phyloP scores from a whole-genome alignment of 1,140 invertebrate species.

The Varroa destructor region DNA sequence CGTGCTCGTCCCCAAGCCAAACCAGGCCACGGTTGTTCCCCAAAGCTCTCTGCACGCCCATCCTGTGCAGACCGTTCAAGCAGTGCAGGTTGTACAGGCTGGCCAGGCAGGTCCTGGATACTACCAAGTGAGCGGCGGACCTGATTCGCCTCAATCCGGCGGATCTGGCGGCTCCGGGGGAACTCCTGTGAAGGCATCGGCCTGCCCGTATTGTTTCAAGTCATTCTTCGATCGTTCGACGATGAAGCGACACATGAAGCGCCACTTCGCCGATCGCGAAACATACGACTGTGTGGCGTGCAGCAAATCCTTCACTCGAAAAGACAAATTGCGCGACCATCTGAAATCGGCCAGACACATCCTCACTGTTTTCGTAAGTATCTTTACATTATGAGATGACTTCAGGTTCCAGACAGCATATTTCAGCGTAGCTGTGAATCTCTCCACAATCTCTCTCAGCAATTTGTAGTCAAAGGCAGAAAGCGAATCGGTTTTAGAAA shows the following conservation, averaged over 20 bases:
- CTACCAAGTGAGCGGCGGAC: background rate
- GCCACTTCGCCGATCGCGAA: conserved; percentile 13
- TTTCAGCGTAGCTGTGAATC: too few species aligned
- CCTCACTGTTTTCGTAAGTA: conserved; percentile 25
- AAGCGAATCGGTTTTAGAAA: too few species aligned
- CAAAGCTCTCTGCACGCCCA: too few species aligned
- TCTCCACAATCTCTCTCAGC: too few species aligned
- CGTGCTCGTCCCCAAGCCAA: too few species aligned
- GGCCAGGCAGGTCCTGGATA: too few species aligned
- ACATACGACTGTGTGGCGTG: conserved; percentile 23
- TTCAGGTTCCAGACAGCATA: too few species aligned
- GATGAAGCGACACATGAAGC: conserved; percentile 26
- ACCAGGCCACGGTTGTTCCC: too few species aligned
- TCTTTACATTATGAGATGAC: too few species aligned
- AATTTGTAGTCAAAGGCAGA: too few species aligned
- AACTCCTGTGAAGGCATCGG: conserved; percentile 1
- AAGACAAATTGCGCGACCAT: conserved; percentile 25
- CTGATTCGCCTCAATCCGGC: conserved; percentile 11
- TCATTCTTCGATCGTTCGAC: conserved; percentile 16
- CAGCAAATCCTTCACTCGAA: conserved; percentile 22
- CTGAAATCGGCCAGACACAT: conserved; percentile 24
- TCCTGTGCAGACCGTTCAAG: too few species aligned
- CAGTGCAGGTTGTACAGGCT: too few species aligned
- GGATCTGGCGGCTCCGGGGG: conserved; percentile 19
- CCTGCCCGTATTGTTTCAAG: conserved; percentile 11